Base-by-base conservation (phyloP, 2,888 invertebrate species). In the Clivina fossor region DNA sequence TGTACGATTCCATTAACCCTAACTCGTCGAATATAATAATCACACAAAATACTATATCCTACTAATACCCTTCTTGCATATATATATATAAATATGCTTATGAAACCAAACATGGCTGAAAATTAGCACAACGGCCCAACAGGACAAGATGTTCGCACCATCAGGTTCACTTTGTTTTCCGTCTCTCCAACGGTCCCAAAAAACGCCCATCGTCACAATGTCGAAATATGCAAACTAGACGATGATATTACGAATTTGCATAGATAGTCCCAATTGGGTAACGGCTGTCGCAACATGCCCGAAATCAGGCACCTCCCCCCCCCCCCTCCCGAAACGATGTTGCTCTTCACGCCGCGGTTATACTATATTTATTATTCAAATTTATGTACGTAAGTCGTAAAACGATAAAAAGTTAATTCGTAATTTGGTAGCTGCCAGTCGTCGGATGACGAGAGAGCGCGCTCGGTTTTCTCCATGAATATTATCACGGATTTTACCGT, bases 331-430 rank as follows among this genome's bases (percentile, higher is more conserved):
- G 43, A 43, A n/a, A n/a, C n/a, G n/a, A 43, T 49, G 43, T 40
- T 51, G 30, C 35, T 43, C 51, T 51, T 40, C 20, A n/a, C 30
- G 30, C 22, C 16, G 26, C 24, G 50, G 40, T 50, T 50, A 50
- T 50, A 43, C 43, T 51, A 43, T 51, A 51, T 51, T 41, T 49
- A 49, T 49, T 49, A 49, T 51, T 51, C 43, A 51, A 51, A 51
- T 51, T 51, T 51, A 51, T 51, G 51, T 51, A 51, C 40, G 26
- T 16, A 49, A 49, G 49, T 49, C 49, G 28, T 49, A 49, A 51
- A 51, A 35, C 41, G 43, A 51, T 51, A 51, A 51, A 51, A 51
- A 43, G 26, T 41, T 51, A 41, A 51, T 51, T 51, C 43, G 28
- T 18, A 51, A 43, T 51, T 51, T 51, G 32, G 16, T 22, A 47